Evolutionary conservation across 2,888 invertebrate species (phyloP), one percentile per base, ranked within the genome.

Genomic region (Dinocampus coccinellae): DNA sequence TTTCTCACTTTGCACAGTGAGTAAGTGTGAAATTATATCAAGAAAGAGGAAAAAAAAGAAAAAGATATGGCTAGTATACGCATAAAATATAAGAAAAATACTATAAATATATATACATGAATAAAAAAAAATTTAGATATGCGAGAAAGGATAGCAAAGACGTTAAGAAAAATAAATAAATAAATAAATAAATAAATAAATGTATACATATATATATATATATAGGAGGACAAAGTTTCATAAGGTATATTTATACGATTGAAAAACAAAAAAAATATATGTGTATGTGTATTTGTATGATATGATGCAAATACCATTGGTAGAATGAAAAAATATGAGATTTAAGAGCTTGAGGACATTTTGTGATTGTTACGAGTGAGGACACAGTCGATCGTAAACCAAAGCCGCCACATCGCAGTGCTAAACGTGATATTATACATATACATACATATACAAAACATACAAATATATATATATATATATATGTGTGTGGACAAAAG

Each of bases 331-430:
- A 47, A 47, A 47, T 47, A 47, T 75, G 80, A 82, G 82, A 84
- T 83, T 83, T 84, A 83, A 83, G 75, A 79, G 79, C 80, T 79
- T 79, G 82, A 82, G 81, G 82, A 84, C 83, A 84, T 83, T 47
- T 47, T 83, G 84, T 83, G 82, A 82, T 83, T 81, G 84, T 26
- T 47, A 7, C 47, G 47, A 39, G 47, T 24, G 55, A 55, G 55
- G 79, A 83, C 78, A 79, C 78, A 73, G 47, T 47, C 73, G 76
- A 82, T 80, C 80, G 82, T 83, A 83, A 83, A 83, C 79, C 76
- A 83, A n/a, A n/a, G n/a, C 83, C 79, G 72, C 75, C 6, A 72
- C 72, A 55, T 34, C 34, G 65, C 71, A 77, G 76, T 76, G 79
- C 81, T 79, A 79, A 80, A 81, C 79, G 79, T 81, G 79, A 80